Evolutionary conservation across 2,113 vertebrate species (phyloP).

Genomic region (Oncorhynchus mykiss): DNA sequence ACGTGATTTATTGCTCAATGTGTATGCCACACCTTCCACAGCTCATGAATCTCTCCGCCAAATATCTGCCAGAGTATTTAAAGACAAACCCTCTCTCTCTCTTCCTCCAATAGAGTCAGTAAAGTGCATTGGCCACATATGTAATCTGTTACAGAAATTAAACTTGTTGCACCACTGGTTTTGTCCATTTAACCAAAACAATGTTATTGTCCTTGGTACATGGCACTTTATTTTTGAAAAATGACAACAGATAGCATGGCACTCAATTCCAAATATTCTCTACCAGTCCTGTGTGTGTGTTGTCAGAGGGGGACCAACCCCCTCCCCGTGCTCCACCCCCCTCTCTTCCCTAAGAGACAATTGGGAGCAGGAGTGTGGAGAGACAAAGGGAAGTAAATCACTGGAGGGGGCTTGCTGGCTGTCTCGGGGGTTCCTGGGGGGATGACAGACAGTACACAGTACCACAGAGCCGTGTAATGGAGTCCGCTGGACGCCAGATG

Average conservation of each 20-base stretch:
- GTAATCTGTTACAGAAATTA: not conserved
- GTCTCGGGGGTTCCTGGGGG: not conserved
- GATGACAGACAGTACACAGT: not conserved
- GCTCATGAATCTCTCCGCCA: slow-evolving; percentile 56
- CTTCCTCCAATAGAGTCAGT: not conserved
- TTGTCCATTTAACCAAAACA: not conserved
- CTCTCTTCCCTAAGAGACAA: no score
- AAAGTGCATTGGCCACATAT: not conserved
- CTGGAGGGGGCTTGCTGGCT: slow-evolving; percentile 13
- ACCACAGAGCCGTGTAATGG: not conserved
- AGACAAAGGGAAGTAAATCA: slow-evolving; percentile 47
- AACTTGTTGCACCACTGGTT: not conserved
- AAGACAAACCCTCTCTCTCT: slow-evolving; percentile 28
- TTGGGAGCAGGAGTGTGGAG: not conserved
- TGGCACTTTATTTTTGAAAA: not conserved
- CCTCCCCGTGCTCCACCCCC: no score
- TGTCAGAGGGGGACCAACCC: no score
- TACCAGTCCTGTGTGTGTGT: no score
- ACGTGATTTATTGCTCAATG: slow-evolving; percentile 38
- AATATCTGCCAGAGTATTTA: slow-evolving; percentile 53
- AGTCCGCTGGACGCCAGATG: slow-evolving; percentile 34
- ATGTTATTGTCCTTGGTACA: not conserved
- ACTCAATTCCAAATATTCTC: no score
- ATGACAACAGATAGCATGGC: not conserved
- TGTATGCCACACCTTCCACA: slow-evolving; percentile 44